Evolutionary conservation across 2,888 invertebrate species (phyloP), one percentile per base, ranked within the genome.

Genomic region (Dynastes maya): DNA sequence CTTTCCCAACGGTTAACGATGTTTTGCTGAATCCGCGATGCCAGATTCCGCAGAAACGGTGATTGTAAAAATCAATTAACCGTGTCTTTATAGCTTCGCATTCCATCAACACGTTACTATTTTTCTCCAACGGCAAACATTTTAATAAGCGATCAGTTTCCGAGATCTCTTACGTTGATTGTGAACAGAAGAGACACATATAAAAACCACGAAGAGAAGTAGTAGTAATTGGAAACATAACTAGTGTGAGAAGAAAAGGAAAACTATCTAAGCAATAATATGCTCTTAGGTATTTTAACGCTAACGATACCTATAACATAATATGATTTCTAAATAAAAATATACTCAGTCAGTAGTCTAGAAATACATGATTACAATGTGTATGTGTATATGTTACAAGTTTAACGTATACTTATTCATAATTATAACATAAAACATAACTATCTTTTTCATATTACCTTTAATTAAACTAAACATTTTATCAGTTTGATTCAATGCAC

Each of bases 21-120:
- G 37, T 53, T 37, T 55, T 71, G n/a, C 55, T 55, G 49, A 53
- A 9, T 32, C 4, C 37, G 13, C 8, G 11, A n/a, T 55, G 49
- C 11, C 11, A 29, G 45, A 27, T 2, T 49, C 6, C 32, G 8
- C 32, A 55, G 55, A 72, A 72, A n/a, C 58, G 58, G 37, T 8
- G 40, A n/a, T 58, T 29, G 40, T 58, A 72, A 58, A 58, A 72
- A 72, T 13, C 37, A 53, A 72, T 61, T 72, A 37, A 58, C 58
- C 22, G 58, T 61, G 37, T 40, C 40, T 58, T 58, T 37, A 40
- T 72, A 58, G 40, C 22, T 72, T 72, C 72, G 22, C 72, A 72
- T 72, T 72, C 58, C 72, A 9, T 61, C 37, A 53, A 55, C 29
- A 53, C 53, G n/a, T 53, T 70, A 13, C 53, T 29, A 53, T 32